Percentiles rank a stretch among this genome's conserved stretches.
phyloP scores from a whole-genome alignment of 2,888 invertebrate genomes.

The Athalia rosae region DNA sequence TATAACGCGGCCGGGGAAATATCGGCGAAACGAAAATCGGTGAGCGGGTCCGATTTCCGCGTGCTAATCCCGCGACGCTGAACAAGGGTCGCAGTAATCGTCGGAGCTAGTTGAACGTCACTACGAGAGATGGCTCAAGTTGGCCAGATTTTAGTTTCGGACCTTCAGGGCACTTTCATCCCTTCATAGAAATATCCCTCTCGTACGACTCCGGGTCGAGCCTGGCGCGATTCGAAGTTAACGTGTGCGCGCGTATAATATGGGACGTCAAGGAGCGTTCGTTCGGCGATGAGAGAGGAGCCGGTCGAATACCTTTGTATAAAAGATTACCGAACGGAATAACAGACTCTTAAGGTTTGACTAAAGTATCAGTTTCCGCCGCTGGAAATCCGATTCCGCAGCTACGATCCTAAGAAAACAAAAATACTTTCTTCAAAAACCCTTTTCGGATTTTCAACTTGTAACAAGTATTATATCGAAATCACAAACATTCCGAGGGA shows the following conservation, averaged over 20 bases:
- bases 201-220: background rate
- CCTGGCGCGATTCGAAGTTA: background rate
- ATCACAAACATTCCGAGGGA: constrained; percentile 35
- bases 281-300: constrained; percentile 5
- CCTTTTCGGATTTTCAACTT: constrained; percentile 26
- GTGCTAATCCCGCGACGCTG: constrained; percentile 15
- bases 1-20: background rate
- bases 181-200: background rate
- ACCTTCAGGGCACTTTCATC: constrained; percentile 3
- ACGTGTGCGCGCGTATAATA: constrained; percentile 11
- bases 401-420: constrained; percentile 38
- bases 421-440: constrained; percentile 3
- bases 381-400: constrained; percentile 41
- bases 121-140: constrained; percentile 56
- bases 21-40: constrained; percentile 27
- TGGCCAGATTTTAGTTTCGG: constrained; percentile 51
- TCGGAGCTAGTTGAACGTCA: constrained; percentile 52
- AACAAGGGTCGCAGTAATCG: constrained; percentile 55
- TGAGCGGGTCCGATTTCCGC: constrained; percentile 64
- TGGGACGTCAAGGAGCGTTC: constrained; percentile 13
- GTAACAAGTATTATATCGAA: constrained; percentile 9
- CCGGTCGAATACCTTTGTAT: constrained; percentile 37
- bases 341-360: constrained; percentile 40
- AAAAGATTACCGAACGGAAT: constrained; percentile 43
- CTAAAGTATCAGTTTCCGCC: constrained; percentile 44